These are phyloP conservation scores for Bombus sibiricus DNA, from an alignment of 1,140 invertebrate genomes.

Conservation along the genomic window DNA sequence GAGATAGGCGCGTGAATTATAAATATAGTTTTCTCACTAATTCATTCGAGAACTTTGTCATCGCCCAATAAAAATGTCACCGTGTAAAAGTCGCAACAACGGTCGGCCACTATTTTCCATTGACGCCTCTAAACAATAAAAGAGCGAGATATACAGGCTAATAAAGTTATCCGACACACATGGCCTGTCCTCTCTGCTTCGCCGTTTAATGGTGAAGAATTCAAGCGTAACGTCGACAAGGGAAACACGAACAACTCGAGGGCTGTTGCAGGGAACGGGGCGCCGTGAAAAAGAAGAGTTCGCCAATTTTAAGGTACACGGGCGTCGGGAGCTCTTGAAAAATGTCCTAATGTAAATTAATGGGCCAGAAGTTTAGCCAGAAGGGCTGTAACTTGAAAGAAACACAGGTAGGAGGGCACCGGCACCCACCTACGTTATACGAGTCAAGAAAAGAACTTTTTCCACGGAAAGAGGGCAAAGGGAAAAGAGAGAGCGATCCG, in stretches of 20 bases:
- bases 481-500: slow-evolving; percentile 1
- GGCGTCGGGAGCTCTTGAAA: slow-evolving; percentile 67
- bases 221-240: slow-evolving; percentile 60
- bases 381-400: slow-evolving; percentile 63
- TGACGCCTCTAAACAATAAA: background rate
- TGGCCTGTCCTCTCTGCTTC: slow-evolving; percentile 24
- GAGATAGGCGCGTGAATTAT: background rate
- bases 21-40: background rate
- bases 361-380: slow-evolving; percentile 73
- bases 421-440: slow-evolving; percentile 39
- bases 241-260: slow-evolving; percentile 44
- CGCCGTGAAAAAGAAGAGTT: slow-evolving; percentile 63
- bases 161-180: slow-evolving; percentile 27
- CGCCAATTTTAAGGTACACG: slow-evolving; percentile 66
- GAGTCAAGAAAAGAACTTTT: slow-evolving; percentile 54
- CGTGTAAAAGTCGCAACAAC: background rate
- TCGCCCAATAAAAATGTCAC: background rate
- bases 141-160: background rate
- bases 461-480: slow-evolving; percentile 9
- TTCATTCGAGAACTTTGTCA: background rate
- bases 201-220: slow-evolving; percentile 62
- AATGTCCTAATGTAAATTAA: slow-evolving; percentile 78
- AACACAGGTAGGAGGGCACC: slow-evolving; percentile 59
- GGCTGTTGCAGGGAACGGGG: slow-evolving; percentile 1
- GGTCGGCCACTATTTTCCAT: background rate